Conservation (phyloP, 2,888 invertebrate genomes). For the Tiliacea citrago region DNA sequence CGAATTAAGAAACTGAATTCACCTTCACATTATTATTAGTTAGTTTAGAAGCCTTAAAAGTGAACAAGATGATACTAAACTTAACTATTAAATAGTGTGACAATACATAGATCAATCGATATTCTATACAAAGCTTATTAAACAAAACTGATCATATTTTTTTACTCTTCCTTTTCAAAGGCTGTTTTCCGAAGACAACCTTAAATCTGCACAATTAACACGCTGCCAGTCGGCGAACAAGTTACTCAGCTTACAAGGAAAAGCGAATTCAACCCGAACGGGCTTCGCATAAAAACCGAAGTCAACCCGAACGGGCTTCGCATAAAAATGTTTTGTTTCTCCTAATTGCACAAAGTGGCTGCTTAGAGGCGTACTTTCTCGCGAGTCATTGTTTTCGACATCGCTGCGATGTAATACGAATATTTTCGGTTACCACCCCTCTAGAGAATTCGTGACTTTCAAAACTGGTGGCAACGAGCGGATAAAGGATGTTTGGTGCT, state of each 20-base stretch:
- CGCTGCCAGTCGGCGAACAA: constrained; percentile 51
- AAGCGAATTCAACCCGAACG: constrained; percentile 68
- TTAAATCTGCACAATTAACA: constrained; percentile 59
- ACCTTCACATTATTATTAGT: too few relatives aligned
- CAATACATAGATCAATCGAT: neutral
- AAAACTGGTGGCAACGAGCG: constrained; percentile 77
- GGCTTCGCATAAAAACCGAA: constrained; percentile 73
- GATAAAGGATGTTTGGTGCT: constrained; percentile 70
- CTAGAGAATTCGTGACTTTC: constrained; percentile 85
- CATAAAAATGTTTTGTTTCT: constrained; percentile 90
- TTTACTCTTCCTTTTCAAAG: neutral
- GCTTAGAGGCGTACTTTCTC: constrained; percentile 83
- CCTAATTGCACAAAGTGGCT: constrained; percentile 89
- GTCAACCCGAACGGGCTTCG: constrained; percentile 73
- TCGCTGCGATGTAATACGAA: constrained; percentile 83
- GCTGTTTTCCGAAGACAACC: constrained; percentile 28
- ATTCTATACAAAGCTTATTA: neutral
- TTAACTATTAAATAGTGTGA: neutral
- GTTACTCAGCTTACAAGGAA: constrained; percentile 63
- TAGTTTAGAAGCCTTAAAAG: neutral
- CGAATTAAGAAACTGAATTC: neutral
- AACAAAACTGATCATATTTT: neutral
- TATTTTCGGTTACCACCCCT: constrained; percentile 83
- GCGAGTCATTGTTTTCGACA: constrained; percentile 89
- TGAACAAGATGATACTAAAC: neutral